Evolutionary conservation across 1,140 invertebrate species (phyloP).

Genomic region (Drosophila arizonae): DNA sequence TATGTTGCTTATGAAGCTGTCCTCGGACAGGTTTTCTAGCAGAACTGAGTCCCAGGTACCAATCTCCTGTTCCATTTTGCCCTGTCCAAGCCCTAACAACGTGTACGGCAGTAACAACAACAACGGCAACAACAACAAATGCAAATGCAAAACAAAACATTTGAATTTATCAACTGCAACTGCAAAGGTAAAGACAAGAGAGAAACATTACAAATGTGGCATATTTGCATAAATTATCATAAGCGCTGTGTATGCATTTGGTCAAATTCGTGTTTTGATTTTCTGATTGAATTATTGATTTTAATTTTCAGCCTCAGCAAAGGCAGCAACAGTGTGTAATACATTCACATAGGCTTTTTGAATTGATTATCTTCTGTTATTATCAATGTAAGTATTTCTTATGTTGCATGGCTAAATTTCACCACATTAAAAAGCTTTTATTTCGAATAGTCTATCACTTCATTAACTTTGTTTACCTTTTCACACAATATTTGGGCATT

Average conservation of each 20-base stretch:
- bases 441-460: slow-evolving; percentile 13
- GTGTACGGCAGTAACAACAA: slow-evolving; percentile 43
- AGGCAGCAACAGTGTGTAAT: slow-evolving; percentile 48
- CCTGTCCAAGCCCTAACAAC: slow-evolving; percentile 38
- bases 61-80: slow-evolving; percentile 83
- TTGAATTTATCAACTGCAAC: slow-evolving; percentile 65
- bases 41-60: slow-evolving; percentile 90
- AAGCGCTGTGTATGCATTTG: slow-evolving; percentile 45
- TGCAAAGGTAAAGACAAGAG: slow-evolving; percentile 21
- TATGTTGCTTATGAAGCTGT: slow-evolving; percentile 89
- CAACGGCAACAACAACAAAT: slow-evolving; percentile 40
- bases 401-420: not conserved
- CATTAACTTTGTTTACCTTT: slow-evolving; percentile 46
- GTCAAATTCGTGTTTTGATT: slow-evolving; percentile 74
- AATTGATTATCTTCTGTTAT: not conserved
- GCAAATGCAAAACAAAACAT: slow-evolving; percentile 52
- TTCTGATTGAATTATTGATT: slow-evolving; percentile 80
- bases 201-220: slow-evolving; percentile 30
- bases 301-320: slow-evolving; percentile 61
- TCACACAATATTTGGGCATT: slow-evolving; percentile 51
- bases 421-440: slow-evolving; percentile 1
- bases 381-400: not conserved
- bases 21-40: slow-evolving; percentile 89
- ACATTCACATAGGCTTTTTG: slow-evolving; percentile 9
- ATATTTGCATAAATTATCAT: slow-evolving; percentile 76